Conservation (phyloP, 2,888 invertebrate genomes). For the Helleia helle region DNA sequence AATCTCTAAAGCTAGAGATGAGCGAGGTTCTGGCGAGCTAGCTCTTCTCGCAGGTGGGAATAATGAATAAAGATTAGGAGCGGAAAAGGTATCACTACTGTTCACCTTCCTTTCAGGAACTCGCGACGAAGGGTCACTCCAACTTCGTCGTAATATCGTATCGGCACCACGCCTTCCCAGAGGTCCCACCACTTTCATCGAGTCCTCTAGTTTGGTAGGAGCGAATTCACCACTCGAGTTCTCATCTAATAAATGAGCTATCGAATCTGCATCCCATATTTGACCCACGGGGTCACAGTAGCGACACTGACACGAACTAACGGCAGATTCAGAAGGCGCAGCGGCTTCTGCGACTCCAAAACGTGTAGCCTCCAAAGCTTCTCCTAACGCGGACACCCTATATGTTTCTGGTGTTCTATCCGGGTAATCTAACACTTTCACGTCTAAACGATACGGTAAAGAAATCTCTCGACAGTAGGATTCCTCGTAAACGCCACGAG, state of each 20-base stretch:
- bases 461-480: constrained; percentile 65
- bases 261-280: constrained; percentile 82
- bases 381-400: constrained; percentile 69
- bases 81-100: constrained; percentile 47
- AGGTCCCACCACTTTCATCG: constrained; percentile 65
- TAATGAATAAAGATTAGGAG: constrained; percentile 62
- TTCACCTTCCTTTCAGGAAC: constrained; percentile 52
- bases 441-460: constrained; percentile 59
- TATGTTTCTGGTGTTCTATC: constrained; percentile 54
- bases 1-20: constrained; percentile 75
- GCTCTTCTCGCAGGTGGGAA: constrained; percentile 57
- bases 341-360: constrained; percentile 59
- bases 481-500: constrained; percentile 62
- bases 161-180: constrained; percentile 53
- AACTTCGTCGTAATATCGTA: constrained; percentile 72
- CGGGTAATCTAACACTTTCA: constrained; percentile 58
- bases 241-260: constrained; percentile 63
- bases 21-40: constrained; percentile 57
- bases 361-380: constrained; percentile 63
- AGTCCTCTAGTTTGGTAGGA: constrained; percentile 64
- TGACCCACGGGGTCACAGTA: constrained; percentile 84
- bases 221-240: constrained; percentile 64
- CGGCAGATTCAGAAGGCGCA: constrained; percentile 60
- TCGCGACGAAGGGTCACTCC: constrained; percentile 76
- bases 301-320: constrained; percentile 79